Evolutionary conservation across 2,113 vertebrate genomes (phyloP).

Genomic region (Saccopteryx leptura): DNA sequence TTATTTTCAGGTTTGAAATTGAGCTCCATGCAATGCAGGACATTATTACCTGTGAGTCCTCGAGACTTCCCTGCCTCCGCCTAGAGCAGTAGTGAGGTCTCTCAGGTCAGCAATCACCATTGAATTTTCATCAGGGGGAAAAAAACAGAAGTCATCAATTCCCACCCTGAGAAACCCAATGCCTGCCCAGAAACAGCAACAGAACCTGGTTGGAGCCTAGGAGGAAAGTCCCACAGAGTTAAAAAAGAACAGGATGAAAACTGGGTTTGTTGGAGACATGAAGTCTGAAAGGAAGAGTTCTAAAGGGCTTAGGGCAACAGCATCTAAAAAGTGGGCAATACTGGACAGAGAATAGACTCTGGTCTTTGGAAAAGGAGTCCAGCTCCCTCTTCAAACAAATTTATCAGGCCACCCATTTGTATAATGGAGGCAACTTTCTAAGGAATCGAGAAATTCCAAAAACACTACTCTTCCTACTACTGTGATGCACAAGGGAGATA

Average conservation of each 20-base stretch:
- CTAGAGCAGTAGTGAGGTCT: conserved; percentile 2
- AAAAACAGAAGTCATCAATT: conserved; percentile 53
- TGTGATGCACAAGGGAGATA: background rate
- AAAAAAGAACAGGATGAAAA: background rate
- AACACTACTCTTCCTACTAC: background rate
- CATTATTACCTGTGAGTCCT: conserved; percentile 40
- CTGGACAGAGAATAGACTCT: background rate
- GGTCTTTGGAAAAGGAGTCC: background rate
- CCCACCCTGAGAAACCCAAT: background rate
- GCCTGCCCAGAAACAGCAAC: background rate
- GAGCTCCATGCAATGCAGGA: background rate
- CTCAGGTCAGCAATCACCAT: background rate
- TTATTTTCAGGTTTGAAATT: conserved; percentile 53
- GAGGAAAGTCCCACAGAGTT: background rate
- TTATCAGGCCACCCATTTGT: background rate
- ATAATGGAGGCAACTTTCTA: background rate
- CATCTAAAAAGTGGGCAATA: background rate
- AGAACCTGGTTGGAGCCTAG: background rate
- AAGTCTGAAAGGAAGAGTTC: background rate
- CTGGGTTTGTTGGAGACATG: background rate
- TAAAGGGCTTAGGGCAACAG: background rate
- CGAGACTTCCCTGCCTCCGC: background rate
- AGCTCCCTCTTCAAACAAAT: background rate
- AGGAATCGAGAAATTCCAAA: background rate
- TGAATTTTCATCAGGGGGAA: conserved; percentile 63